Percentiles rank a stretch among this genome's conserved stretches.
Evolutionary conservation across 2,797 vertebrate species (phyloP).

Genomic region (Poeciliopsis paucimaculata): DNA sequence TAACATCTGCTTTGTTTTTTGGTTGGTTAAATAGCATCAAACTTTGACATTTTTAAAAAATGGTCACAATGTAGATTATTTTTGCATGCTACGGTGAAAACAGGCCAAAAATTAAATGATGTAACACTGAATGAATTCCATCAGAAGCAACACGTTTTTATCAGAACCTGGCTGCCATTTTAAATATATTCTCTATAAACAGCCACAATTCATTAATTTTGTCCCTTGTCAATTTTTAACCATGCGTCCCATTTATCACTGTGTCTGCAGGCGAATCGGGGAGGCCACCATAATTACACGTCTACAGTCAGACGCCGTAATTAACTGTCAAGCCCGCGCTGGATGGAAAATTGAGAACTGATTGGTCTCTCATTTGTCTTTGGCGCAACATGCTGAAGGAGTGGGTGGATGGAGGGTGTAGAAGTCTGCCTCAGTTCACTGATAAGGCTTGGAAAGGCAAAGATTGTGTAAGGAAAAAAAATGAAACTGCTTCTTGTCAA

Average conservation of each 20-base stretch:
- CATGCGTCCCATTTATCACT: conserved; percentile 67
- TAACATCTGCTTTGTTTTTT: not conserved
- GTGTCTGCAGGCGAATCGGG: conserved; percentile 51
- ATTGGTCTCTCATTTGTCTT: conserved; percentile 63
- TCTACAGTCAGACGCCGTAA: conserved; percentile 59
- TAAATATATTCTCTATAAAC: conserved; percentile 42
- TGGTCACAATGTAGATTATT: not conserved
- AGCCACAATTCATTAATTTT: conserved; percentile 53
- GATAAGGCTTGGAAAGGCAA: conserved; percentile 44
- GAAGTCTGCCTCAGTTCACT: conserved; percentile 47
- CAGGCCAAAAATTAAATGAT: not conserved
- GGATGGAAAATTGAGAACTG: conserved; percentile 50
- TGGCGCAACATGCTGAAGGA: conserved; percentile 38
- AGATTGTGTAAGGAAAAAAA: conserved; percentile 17
- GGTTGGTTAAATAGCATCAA: not conserved
- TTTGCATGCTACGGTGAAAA: conserved; percentile 17
- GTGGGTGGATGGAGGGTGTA: conserved; percentile 43
- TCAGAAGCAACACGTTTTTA: conserved; percentile 16
- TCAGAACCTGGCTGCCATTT: conserved; percentile 45
- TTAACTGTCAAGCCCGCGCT: conserved; percentile 51
- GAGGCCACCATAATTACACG: conserved; percentile 66
- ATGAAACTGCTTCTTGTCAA: not conserved
- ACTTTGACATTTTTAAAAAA: not conserved
- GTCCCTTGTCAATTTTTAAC: conserved; percentile 61
- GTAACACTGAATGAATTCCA: conserved; percentile 17